Percentiles rank a stretch among this genome's conserved stretches.
Evolutionary conservation across 2,113 vertebrate genomes (phyloP).

Genomic region (Antechinus flavipes): DNA sequence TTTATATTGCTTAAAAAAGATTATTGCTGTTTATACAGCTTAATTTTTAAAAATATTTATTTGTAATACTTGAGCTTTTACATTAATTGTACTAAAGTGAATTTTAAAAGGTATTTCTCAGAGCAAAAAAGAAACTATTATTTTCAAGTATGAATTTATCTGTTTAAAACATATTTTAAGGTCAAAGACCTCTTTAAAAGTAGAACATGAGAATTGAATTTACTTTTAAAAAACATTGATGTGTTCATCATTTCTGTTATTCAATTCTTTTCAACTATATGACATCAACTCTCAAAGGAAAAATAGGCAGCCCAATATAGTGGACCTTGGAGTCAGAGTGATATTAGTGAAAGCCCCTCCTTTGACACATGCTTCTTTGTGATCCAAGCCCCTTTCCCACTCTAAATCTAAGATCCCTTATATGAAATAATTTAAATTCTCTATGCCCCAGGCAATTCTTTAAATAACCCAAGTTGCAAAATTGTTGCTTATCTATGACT

Average conservation of each 20-base stretch:
- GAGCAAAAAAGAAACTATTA: slow-evolving; percentile 37
- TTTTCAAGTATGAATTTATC: slow-evolving; percentile 28
- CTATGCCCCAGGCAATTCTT: background rate
- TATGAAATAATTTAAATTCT: background rate
- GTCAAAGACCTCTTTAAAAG: slow-evolving; percentile 39
- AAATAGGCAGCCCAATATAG: background rate
- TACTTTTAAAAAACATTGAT: background rate
- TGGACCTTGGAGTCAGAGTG: background rate
- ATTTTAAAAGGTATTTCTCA: slow-evolving; percentile 40
- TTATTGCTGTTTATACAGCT: slow-evolving; percentile 14
- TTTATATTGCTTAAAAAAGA: background rate
- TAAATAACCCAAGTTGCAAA: background rate
- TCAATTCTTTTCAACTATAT: slow-evolving; percentile 32
- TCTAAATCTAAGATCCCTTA: background rate
- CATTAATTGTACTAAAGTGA: slow-evolving; percentile 41
- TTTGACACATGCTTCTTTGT: background rate
- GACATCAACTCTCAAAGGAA: slow-evolving; percentile 29
- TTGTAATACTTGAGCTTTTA: slow-evolving; percentile 56
- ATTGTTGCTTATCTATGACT: background rate
- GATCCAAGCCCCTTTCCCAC: background rate
- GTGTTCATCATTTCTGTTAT: slow-evolving; percentile 10
- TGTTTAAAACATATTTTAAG: background rate
- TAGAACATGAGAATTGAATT: slow-evolving; percentile 4
- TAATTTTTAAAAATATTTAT: slow-evolving; percentile 12
- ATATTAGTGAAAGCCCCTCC: background rate